Conservation (phyloP, 2,797 vertebrate species). For the Tympanoctomys barrerae region DNA sequence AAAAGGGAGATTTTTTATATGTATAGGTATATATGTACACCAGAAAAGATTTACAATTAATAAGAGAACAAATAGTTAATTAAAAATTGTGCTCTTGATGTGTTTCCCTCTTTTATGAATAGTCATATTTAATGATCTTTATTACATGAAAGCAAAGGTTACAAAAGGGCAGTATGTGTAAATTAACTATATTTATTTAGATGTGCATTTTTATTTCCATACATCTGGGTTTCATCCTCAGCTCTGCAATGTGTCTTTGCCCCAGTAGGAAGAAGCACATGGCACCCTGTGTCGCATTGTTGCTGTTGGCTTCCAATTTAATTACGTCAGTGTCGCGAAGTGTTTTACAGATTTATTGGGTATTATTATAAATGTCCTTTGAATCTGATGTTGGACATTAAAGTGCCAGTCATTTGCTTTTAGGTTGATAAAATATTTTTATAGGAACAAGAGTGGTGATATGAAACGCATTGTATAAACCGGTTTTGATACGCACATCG, state of each 20-base stretch:
- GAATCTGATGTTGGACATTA: constrained; percentile 82
- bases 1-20: background rate
- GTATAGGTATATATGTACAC: background rate
- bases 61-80: constrained; percentile 34
- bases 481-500: constrained; percentile 70
- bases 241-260: constrained; percentile 49
- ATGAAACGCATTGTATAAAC: constrained; percentile 67
- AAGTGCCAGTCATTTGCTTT: constrained; percentile 85
- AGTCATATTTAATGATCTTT: constrained; percentile 35
- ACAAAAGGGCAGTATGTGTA: constrained; percentile 24
- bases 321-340: constrained; percentile 84
- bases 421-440: constrained; percentile 84
- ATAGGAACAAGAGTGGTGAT: constrained; percentile 71
- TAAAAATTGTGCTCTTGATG: background rate
- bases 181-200: constrained; percentile 55
- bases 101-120: background rate
- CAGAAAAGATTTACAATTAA: background rate
- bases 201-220: constrained; percentile 30
- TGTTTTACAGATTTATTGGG: constrained; percentile 85
- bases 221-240: constrained; percentile 34
- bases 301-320: constrained; percentile 81
- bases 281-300: constrained; percentile 54
- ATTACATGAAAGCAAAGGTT: constrained; percentile 29
- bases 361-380: constrained; percentile 86
- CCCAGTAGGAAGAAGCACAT: constrained; percentile 55